These are phyloP conservation scores for Scyliorhinus canicula DNA, from an alignment of 2,797 vertebrate genomes.

Conservation along the genomic window DNA sequence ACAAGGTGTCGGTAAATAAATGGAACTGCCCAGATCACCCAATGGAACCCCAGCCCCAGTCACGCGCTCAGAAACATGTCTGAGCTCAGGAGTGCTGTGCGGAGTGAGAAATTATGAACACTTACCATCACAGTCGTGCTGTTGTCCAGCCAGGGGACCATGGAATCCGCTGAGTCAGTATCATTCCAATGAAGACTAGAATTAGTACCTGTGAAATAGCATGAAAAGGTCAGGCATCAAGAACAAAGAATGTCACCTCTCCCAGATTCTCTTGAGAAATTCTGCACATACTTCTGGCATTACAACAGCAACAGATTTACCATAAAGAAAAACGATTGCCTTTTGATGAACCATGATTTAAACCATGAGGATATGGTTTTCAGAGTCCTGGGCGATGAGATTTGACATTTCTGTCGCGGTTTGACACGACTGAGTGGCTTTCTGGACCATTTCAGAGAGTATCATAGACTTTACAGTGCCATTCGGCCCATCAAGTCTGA, in stretches of 20 bases:
- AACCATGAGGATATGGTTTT: background rate
- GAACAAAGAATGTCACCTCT: background rate
- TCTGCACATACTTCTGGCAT: background rate
- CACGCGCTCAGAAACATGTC: background rate
- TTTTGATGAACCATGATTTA: background rate
- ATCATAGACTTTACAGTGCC: too few species aligned
- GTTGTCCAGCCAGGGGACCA: conserved; percentile 55
- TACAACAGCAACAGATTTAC: background rate
- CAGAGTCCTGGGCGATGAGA: background rate
- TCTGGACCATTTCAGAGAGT: too few species aligned
- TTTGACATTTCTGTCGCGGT: background rate
- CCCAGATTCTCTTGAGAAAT: background rate
- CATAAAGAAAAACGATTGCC: too few species aligned
- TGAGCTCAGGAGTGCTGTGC: background rate
- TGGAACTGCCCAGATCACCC: background rate
- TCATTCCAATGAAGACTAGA: conserved; percentile 50
- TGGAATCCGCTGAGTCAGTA: conserved; percentile 51
- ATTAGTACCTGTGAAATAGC: conserved; percentile 68
- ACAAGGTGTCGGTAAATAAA: background rate
- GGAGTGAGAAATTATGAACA: conserved; percentile 39
- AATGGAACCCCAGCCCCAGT: background rate
- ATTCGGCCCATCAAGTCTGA: too few species aligned
- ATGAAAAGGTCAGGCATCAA: background rate
- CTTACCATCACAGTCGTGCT: conserved; percentile 66
- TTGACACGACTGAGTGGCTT: too few species aligned